Evolutionary conservation across 1,140 invertebrate genomes (phyloP).

Genomic region (Lepidostoma basale): DNA sequence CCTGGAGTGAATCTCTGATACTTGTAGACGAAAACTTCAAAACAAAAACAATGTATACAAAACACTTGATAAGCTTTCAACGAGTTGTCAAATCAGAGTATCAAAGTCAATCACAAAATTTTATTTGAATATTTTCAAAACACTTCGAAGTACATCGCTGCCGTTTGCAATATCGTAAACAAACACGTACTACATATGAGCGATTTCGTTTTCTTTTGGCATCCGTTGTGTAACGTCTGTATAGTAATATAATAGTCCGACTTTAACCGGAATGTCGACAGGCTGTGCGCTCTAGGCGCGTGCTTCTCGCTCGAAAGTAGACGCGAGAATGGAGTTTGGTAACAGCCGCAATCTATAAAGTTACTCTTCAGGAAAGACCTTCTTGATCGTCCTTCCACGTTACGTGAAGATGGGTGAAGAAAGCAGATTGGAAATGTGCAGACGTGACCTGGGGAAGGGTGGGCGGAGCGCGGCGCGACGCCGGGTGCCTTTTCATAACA

Average conservation of each 20-base stretch:
- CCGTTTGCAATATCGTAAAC: constrained; percentile 13
- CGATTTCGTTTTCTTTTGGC: constrained; percentile 14
- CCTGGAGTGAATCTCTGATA: no score
- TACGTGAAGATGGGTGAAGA: constrained; percentile 12
- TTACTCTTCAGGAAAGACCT: constrained; percentile 2
- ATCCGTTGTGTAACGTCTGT: constrained; percentile 11
- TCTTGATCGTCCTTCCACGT: constrained; percentile 11
- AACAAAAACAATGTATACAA: no score
- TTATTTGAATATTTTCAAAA: constrained; percentile 14
- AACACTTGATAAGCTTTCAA: no score
- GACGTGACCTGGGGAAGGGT: neutral
- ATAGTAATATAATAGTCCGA: no score
- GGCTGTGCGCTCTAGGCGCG: neutral
- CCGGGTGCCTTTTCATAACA: no score
- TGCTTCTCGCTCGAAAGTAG: constrained; percentile 4
- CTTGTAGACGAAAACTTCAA: no score
- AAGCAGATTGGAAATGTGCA: constrained; percentile 11
- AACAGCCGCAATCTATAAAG: constrained; percentile 7
- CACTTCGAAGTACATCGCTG: constrained; percentile 13
- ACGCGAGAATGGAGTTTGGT: constrained; percentile 1
- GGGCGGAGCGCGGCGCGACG: neutral
- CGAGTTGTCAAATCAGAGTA: no score
- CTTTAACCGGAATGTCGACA: neutral
- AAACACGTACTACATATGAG: constrained; percentile 15
- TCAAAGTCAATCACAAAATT: no score